Evolutionary conservation across 2,888 invertebrate species (phyloP), one percentile per base, ranked within the genome.

Genomic region (Heliothis peltigera): DNA sequence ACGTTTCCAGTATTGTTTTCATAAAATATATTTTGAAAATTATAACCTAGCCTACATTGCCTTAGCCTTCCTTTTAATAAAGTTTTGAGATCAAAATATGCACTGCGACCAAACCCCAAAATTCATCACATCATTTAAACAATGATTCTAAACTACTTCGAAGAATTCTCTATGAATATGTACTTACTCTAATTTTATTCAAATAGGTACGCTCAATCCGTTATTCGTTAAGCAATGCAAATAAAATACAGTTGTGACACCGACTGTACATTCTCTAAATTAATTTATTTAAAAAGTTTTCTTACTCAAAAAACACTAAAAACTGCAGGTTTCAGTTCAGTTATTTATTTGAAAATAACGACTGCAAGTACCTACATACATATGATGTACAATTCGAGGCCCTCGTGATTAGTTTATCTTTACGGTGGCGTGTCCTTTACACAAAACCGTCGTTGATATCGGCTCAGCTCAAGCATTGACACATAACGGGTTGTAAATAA

Each of bases 401-500:
- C 51, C 15, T 28, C 1, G 28, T 42, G 25, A 17, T 15, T 57
- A 32, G 3, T 43, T 35, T 43, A 43, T 58, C 25, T 35, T 25
- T 53, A 28, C 21, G 32, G 39, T 49, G 39, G 4, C 18, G 18
- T 42, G 60, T 64, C 70, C 60, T 64, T 56, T 52, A 12, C 4
- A 72, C 44, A 18, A 18, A 44, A 65, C 48, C 43, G 47, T 28
- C 44, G 63, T 61, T 56, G 53, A 62, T 65, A 60, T 70, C 66
- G 53, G 57, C 59, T 51, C 46, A 51, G 59, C 47, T 61, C 73
- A 56, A 62, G 65, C 69, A 64, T 64, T 62, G 52, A 62, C 66
- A 57, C 58, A 76, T 64, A 80, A 78, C 77, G 66, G 72, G 68
- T 66, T 74, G 74, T 74, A 67, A 79, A 80, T 76, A 75, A 67